Evolutionary conservation across 2,888 invertebrate species (phyloP), one percentile per base, ranked within the genome.

Genomic region (Melieria omissa): DNA sequence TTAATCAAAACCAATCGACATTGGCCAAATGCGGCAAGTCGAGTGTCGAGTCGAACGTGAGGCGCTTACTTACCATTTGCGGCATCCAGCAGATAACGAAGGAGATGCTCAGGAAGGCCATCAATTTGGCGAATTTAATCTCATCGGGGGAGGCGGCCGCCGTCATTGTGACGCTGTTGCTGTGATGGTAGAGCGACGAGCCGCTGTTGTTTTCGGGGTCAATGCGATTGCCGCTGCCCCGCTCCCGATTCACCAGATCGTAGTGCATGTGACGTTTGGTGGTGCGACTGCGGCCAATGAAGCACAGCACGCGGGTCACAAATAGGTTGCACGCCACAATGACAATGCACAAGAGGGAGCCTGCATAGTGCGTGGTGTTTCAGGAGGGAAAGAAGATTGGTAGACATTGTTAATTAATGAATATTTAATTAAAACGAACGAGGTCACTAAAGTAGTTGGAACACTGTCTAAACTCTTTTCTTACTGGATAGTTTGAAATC

Each of bases 1-100:
- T 70, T 49, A 29, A 49, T 71, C 47, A 60, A 68, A 63, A 65
- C 55, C 64, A 68, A 71, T 71, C 71, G 61, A 52, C 16, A 67
- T 54, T 54, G 45, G 62, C 29, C 45, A 16, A 45, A 6, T 44
- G 16, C 16, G 8, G 46, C 46, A 62, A 14, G 6, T 16, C 14
- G 14, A 4, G 2, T 55, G 44, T 5, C 44, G 16, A 14, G 10
- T 42, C 4, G 16, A 44, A 14, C 46, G 12, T 46, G 7, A 4
- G 5, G 4, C 45, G 6, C 42, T 62, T 16, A 77, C 88, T 89
- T 83, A 95, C 95, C 93, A 95, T 92, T 87, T 95, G 95, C 42
- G 95, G 95, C 88, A 94, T 89, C 95, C 95, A 96, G 87, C 95
- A 95, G 58, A 93, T 88, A 81, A 95, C 92, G 85, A 95, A 95